phyloP scores from a whole-genome alignment of 2,797 vertebrate species.

The Podarcis lilfordi region DNA sequence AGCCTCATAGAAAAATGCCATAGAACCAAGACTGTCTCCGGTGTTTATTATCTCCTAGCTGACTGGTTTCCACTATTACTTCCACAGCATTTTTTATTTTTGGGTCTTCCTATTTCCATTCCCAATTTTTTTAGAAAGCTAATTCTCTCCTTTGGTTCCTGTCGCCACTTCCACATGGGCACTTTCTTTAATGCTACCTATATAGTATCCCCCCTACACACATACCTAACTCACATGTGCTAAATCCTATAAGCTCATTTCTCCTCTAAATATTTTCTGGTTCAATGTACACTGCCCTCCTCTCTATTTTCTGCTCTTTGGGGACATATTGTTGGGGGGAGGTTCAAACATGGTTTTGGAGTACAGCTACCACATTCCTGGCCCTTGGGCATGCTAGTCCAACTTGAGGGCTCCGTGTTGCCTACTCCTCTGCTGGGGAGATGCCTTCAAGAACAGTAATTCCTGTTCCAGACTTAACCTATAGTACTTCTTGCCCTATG shows the following conservation, averaged over 20 bases:
- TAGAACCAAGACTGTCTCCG: background rate
- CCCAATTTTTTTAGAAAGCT: background rate
- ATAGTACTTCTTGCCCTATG: no score
- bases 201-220: no score
- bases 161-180: no score
- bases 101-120: background rate
- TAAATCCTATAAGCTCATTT: no score
- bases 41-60: background rate
- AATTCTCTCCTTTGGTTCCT: background rate
- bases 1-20: background rate
- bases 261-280: background rate
- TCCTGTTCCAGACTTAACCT: no score
- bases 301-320: background rate
- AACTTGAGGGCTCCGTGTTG: no score
- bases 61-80: background rate
- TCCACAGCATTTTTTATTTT: background rate
- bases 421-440: no score
- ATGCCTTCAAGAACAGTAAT: no score
- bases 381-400: background rate
- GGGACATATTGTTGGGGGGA: no score
- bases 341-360: no score
- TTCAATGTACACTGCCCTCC: background rate
- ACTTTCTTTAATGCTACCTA: background rate
- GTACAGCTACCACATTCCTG: background rate
- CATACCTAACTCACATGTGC: no score